Evolutionary conservation across 2,888 invertebrate genomes (phyloP), one percentile per base, ranked within the genome.

Genomic region (Heteropelma amictum): DNA sequence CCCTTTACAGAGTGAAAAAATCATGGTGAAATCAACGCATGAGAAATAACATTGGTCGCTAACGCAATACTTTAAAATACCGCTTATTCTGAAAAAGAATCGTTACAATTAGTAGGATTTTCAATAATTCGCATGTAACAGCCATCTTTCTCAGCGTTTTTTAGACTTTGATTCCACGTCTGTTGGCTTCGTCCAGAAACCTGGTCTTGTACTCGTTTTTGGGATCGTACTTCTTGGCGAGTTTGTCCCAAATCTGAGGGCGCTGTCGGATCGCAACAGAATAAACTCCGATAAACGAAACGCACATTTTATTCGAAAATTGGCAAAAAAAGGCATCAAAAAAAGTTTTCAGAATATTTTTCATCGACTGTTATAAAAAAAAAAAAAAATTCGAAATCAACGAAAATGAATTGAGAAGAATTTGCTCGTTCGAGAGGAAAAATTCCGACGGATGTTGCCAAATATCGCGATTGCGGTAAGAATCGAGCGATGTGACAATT

Each of bases 201-300:
- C 92, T 92, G 86, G 90, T 90, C 84, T 91, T 91, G 91, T 93
- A 95, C 58, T 90, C 85, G 28, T 93, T 93, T 0, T 92, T 90
- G 7, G 94, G 93, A 87, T 96, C 95, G 87, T 92, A 96, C 88
- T 94, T 94, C 40, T 86, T 91, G 76, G 92, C 90, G 35, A 96
- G 88, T 76, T 92, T 90, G 4, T 91, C 91, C 93, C 94, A 96
- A 83, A 92, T 89, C 0, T 91, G 91, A 0, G 91, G 90, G 12
- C 81, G 80, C 85, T 86, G 77, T 33, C n/a, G 19, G 23, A 8
- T 4, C 1, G 12, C 6, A 33, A 42, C n/a, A 47, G 7, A 17
- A 26, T 10, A 49, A 14, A 38, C n/a, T n/a, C 10, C 17, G n/a
- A n/a, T n/a, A n/a, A n/a, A n/a, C n/a, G n/a, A n/a, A n/a, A n/a